Conservation (phyloP, 2,113 vertebrate genomes). For the Zapus hudsonius region DNA sequence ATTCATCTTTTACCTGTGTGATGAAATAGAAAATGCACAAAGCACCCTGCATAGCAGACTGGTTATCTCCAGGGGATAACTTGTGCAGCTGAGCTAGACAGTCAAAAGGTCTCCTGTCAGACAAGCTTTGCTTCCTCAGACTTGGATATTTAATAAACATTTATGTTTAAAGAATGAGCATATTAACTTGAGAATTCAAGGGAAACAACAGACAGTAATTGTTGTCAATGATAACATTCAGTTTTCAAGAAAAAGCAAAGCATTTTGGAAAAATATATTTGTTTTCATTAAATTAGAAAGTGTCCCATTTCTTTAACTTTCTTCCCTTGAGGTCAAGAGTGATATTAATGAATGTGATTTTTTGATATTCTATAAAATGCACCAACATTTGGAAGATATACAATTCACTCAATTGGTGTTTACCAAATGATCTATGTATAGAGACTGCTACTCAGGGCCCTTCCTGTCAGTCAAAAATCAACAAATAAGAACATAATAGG, state of each 20-base stretch:
- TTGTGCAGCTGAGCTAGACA: neutral
- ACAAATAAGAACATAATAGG: neutral
- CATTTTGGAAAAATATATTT: conserved; percentile 14
- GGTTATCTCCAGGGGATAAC: neutral
- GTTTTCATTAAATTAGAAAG: neutral
- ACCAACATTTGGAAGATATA: neutral
- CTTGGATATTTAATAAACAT: neutral
- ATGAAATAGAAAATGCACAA: neutral
- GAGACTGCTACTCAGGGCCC: neutral
- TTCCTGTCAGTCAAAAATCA: neutral
- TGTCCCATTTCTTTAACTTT: neutral
- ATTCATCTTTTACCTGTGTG: neutral
- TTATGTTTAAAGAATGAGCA: neutral
- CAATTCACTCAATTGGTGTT: neutral
- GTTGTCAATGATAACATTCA: neutral
- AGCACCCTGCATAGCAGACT: neutral
- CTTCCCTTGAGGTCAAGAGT: neutral
- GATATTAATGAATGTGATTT: conserved; percentile 26
- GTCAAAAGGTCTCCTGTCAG: neutral
- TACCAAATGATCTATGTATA: neutral
- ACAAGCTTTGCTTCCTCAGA: neutral
- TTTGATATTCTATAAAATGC: neutral
- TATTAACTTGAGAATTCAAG: neutral
- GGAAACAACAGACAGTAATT: neutral
- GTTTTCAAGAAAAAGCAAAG: conserved; percentile 9